These are phyloP conservation scores for Cyclina sinensis DNA, from an alignment of 1,140 invertebrate genomes.

Conservation along the genomic window DNA sequence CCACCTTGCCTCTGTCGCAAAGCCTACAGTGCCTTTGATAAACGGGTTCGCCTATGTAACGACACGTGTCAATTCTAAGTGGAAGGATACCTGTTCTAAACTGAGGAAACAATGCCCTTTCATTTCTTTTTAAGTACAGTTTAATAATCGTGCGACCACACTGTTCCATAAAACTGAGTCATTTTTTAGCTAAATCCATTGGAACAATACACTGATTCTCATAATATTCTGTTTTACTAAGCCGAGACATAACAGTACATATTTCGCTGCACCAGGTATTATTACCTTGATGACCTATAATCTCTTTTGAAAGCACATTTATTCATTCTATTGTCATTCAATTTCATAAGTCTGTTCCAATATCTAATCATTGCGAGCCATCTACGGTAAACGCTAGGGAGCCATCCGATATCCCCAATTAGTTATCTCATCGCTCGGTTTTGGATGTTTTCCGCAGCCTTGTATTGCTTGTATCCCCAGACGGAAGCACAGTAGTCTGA, in stretches of 20 bases:
- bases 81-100: not conserved
- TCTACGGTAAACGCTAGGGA: not conserved
- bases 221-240: not conserved
- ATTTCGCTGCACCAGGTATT: constrained; percentile 18
- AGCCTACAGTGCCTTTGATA: no score
- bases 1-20: no score
- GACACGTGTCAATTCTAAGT: no score
- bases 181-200: constrained; percentile 15
- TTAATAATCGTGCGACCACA: no score
- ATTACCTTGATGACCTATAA: no score
- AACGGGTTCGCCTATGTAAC: no score
- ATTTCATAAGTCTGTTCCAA: not conserved
- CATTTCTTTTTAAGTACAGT: no score
- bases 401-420: no score
- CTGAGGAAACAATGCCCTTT: no score
- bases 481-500: not conserved
- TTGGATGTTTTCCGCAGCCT: not conserved
- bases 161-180: no score
- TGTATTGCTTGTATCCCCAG: not conserved
- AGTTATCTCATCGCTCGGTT: no score
- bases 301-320: no score
- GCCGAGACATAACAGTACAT: constrained; percentile 3
- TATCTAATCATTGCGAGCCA: not conserved
- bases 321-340: not conserved
- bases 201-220: not conserved